These are phyloP conservation scores for Coranthus polyacanthus DNA, from an alignment of 2,797 vertebrate genomes.

Conservation along the genomic window DNA sequence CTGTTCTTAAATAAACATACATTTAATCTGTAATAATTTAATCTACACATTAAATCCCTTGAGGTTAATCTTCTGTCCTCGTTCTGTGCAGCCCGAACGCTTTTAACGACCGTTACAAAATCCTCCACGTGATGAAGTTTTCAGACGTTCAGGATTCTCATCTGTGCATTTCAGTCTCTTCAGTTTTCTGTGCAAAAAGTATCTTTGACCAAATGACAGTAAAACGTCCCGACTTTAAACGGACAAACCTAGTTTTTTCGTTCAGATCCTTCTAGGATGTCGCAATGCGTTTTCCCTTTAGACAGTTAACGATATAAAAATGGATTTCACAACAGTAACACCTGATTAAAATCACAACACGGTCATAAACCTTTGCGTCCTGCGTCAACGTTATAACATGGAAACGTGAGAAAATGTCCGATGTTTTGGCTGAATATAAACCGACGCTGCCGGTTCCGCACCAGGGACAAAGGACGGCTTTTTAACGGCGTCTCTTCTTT, in stretches of 20 bases:
- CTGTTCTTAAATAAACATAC: constrained; percentile 44
- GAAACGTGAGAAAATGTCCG: constrained; percentile 26
- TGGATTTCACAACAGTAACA: constrained; percentile 24
- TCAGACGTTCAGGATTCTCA: no score
- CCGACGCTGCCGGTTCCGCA: constrained; percentile 24
- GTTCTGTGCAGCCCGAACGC: constrained; percentile 29
- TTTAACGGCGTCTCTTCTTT: no score
- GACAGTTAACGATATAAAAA: constrained; percentile 23
- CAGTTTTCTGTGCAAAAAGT: constrained; percentile 35
- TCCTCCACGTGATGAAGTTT: neutral
- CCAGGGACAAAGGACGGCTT: constrained; percentile 9
- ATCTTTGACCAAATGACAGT: constrained; percentile 20
- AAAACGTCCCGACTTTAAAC: constrained; percentile 16
- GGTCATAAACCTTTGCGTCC: constrained; percentile 19
- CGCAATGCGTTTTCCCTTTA: constrained; percentile 51
- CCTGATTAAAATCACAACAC: constrained; percentile 25
- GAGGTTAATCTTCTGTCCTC: constrained; percentile 25
- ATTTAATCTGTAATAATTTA: constrained; percentile 22
- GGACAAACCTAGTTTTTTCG: neutral
- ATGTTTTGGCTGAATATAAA: constrained; percentile 8
- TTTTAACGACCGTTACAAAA: neutral
- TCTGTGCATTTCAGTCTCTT: no score
- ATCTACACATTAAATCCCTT: constrained; percentile 35
- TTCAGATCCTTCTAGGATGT: no score
- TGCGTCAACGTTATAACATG: neutral